Base-by-base conservation (phyloP, 2,797 vertebrate species). In the Coilia nasus region DNA sequence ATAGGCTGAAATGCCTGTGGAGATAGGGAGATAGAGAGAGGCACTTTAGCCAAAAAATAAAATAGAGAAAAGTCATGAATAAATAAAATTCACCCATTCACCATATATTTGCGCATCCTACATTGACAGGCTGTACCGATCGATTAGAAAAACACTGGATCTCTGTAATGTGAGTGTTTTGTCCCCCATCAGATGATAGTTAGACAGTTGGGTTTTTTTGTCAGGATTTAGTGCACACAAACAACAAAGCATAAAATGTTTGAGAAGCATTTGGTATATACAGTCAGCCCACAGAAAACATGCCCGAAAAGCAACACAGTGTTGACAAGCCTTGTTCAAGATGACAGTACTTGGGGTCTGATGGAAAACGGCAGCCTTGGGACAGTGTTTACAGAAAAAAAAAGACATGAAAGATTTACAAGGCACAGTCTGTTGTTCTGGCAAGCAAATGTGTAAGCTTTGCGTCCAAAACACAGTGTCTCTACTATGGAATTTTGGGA, bases 381-480 rank as follows among this genome's bases (percentile, higher is more conserved):
- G 84, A 84, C 57, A 83, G 44, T 84, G 78, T 87, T 85, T 87
- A 86, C 85, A 57, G 44, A 67, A 84, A 17, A 25, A 67, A 6
- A 35, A 31, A 31, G 25, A 75, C 75, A 85, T 82, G 85, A 12
- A 47, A 47, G 81, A 50, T 86, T 84, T 83, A 83, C 78, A 81
- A 83, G 60, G 81, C 56, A 46, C 56, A 56, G 83, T 78, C 28
- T 54, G 83, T 75, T 64, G 12, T 64, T 75, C 87, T 46, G 21
- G 75, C 83, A 83, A 59, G 46, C 50, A 86, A 56, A 75, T 35
- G 28, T 31, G 31, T 62, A 2, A 84, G 60, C 4, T 31, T 83
- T 84, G 83, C 56, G 75, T 88, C 83, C 64, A 82, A 83, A 87
- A 88, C 78, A 50, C 59, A 80, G 47, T 83, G 64, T 83, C 62